Base-by-base conservation (phyloP, 2,797 vertebrate genomes). In the Galago senegalensis region DNA sequence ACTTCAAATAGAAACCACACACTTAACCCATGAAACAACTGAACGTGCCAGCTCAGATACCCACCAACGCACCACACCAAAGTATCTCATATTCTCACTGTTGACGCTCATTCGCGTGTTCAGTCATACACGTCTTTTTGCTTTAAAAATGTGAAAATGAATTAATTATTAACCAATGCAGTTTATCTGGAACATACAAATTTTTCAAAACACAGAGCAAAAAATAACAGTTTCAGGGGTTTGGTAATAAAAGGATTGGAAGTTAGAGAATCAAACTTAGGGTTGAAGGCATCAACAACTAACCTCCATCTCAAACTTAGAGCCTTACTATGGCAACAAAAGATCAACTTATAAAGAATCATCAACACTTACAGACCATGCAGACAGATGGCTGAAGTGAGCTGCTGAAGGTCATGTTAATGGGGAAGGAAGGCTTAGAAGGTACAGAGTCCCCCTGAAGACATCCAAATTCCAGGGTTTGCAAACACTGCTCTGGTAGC, bases 141-240 rank as follows among this genome's bases (percentile, higher is more conserved):
- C 95, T 91, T 91, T 72, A 61, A 89, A 89, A 31, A 87, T 23
- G 46, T 46, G 61, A 83, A 94, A 89, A 80, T n/a, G 61, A 91
- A 87, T 72, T 75, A 56, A 85, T 88, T 29, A 80, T 40, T 95
- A 90, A 80, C 79, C 60, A 53, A 79, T 29, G n/a, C n/a, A 73
- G 27, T 80, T 87, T 58, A 46, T 76, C n/a, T 61, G 46, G 53
- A 70, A 82, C 31, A 93, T 13, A 69, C 60, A 87, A n/a, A n/a
- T 83, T 70, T 93, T 93, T 87, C n/a, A 56, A 94, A 95, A 73
- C 31, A 82, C 29, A 63, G 27, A 72, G 72, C 29, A 23, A 81
- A 94, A 83, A 67, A 58, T 67, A 79, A 31, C 17, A 67, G 40
- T 6, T 69, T 56, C 65, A 25, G 27, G 46, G 31, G 46, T 37